Evolutionary conservation across 2,888 invertebrate genomes (phyloP), one percentile per base, ranked within the genome.

Genomic region (Erynnis tages): DNA sequence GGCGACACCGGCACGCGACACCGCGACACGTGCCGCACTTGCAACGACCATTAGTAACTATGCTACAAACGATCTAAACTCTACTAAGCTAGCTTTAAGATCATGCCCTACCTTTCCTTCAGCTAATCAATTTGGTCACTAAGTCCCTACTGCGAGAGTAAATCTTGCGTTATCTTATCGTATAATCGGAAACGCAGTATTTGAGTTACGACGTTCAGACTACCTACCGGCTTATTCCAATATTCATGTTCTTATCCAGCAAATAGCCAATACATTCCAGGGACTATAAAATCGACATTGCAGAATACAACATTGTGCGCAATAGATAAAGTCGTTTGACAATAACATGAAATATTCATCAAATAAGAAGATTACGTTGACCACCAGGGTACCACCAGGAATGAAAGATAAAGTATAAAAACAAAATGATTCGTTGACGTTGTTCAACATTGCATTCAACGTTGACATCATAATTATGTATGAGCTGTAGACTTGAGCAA

Each of bases 311-410:
- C 82, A 79, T 77, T 82, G 83, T 79, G 44, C 50, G 62, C 40
- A 55, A 71, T 63, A 73, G 72, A 82, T 81, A 78, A 82, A 84
- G 82, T 76, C 69, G 78, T 85, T 80, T 80, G 50, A 79, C 83
- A 82, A 83, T 82, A 78, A 77, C 75, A 85, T 85, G 81, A 84
- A 85, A 85, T 85, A 86, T 86, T 85, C 81, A 86, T 85, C 79
- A 76, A 83, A 78, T 72, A 69, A 73, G 71, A 59, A 55, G 59
- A 71, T 54, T 53, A 46, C 53, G 41, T 56, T 76, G 76, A 78
- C 76, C 78, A 73, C 74, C 76, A 69, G 57, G 58, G 54, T 43
- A 52, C 29, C 41, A 25, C 50, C 41, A 47, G 53, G 60, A 54
- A 55, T 40, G 57, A 59, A 68, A 63, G 62, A 37, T 57, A 66